A percentile compares a stretch with the other conserved stretches of the same genome.
Evolutionary conservation across 2,113 vertebrate genomes (phyloP).

Genomic region (Mesoclemmys tuberculata): DNA sequence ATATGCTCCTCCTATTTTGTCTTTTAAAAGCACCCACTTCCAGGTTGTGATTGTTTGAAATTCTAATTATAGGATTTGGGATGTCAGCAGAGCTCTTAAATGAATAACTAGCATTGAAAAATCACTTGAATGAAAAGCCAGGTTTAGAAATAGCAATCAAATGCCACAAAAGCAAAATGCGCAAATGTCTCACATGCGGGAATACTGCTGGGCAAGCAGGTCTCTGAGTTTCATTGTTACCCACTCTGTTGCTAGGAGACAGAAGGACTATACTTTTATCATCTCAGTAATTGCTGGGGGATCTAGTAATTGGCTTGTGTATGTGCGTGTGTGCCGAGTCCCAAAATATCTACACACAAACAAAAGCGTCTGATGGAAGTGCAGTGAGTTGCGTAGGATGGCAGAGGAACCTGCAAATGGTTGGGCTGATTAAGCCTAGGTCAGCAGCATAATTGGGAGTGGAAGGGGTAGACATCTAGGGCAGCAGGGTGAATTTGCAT

Average conservation of each 20-base stretch:
- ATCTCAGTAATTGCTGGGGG: slow-evolving; percentile 65
- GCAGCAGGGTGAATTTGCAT: neutral
- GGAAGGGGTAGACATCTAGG: neutral
- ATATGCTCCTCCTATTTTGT: slow-evolving; percentile 31
- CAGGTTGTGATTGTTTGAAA: slow-evolving; percentile 48
- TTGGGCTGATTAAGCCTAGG: neutral
- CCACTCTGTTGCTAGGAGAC: slow-evolving; percentile 73
- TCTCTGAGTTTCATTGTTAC: slow-evolving; percentile 16
- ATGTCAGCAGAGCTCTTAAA: slow-evolving; percentile 71
- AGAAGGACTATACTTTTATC: slow-evolving; percentile 59
- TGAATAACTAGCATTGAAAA: slow-evolving; percentile 50
- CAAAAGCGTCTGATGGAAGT: neutral
- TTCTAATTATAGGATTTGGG: slow-evolving; percentile 68
- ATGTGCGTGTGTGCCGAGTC: slow-evolving; percentile 49
- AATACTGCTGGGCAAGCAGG: slow-evolving; percentile 66
- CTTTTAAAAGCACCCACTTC: slow-evolving; percentile 28
- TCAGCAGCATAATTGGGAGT: neutral
- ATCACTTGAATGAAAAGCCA: slow-evolving; percentile 41
- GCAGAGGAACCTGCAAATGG: neutral
- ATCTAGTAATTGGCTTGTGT: slow-evolving; percentile 70
- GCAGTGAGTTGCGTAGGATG: neutral
- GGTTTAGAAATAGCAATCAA: slow-evolving; percentile 70
- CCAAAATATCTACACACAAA: slow-evolving; percentile 52
- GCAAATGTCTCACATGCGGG: slow-evolving; percentile 16
- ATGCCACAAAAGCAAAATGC: slow-evolving; percentile 52